A percentile compares a stretch with the other conserved stretches of the same genome.
phyloP scores from a whole-genome alignment of 2,113 vertebrate species.

The Hoplias malabaricus region DNA sequence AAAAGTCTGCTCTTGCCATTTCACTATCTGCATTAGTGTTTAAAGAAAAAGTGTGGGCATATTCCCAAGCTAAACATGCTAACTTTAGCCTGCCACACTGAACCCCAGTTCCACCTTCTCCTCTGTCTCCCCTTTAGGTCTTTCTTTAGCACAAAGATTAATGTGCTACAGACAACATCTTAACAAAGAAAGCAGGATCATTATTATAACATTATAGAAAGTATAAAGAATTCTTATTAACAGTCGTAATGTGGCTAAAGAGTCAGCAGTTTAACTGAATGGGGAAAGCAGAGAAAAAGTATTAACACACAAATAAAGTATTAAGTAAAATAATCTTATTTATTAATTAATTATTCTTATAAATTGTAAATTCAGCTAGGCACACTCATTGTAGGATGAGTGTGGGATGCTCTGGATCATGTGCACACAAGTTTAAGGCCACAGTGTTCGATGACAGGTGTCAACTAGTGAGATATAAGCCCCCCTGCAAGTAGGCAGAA shows the following conservation, averaged over 20 bases:
- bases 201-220: neutral
- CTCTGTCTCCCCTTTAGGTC: neutral
- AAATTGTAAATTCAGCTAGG: too few species aligned
- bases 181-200: neutral
- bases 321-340: too few species aligned
- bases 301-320: too few species aligned
- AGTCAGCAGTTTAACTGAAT: too few species aligned
- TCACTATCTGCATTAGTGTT: conserved; percentile 62
- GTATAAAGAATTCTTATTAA: neutral
- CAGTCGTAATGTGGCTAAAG: neutral
- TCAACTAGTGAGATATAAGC: too few species aligned
- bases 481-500: too few species aligned
- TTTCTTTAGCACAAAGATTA: conserved; percentile 27
- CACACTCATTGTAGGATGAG: too few species aligned
- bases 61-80: conserved; percentile 59
- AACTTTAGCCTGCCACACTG: conserved; percentile 35
- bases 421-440: too few species aligned
- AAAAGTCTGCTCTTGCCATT: conserved; percentile 19
- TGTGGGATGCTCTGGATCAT: too few species aligned
- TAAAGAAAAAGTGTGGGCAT: conserved; percentile 57
- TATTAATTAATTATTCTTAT: too few species aligned
- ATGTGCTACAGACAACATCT: neutral
- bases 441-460: too few species aligned
- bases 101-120: conserved; percentile 18
- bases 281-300: too few species aligned